Conservation (phyloP, 2,113 vertebrate genomes). For the Tautogolabrus adspersus region DNA sequence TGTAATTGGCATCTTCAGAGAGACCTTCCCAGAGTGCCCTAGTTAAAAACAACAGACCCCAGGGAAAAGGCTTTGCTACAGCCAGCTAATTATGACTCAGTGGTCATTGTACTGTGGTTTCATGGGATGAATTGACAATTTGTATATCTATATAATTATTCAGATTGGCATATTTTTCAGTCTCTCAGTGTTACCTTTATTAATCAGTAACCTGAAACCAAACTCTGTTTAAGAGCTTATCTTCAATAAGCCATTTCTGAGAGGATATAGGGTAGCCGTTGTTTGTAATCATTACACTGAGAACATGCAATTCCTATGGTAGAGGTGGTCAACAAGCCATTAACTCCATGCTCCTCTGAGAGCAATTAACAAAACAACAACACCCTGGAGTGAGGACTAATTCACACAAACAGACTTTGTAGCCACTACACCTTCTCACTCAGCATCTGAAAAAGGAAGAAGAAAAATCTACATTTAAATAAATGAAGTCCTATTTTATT, state of each 20-base stretch:
- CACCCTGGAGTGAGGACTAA: background rate
- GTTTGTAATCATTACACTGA: background rate
- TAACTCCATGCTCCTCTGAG: conserved; percentile 35
- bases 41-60: conserved; percentile 27
- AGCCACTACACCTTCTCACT: too few relatives aligned
- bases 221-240: too few relatives aligned
- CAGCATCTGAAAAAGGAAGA: too few relatives aligned
- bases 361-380: conserved; percentile 30
- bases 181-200: too few relatives aligned
- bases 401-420: conserved; percentile 15
- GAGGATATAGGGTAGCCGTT: conserved; percentile 19
- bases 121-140: conserved; percentile 1
- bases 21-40: background rate
- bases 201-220: too few relatives aligned
- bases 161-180: too few relatives aligned
- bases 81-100: conserved; percentile 23
- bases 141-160: too few relatives aligned
- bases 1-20: conserved; percentile 10
- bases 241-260: background rate
- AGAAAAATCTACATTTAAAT: too few relatives aligned
- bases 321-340: conserved; percentile 51
- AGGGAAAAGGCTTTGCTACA: conserved; percentile 7
- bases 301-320: conserved; percentile 3
- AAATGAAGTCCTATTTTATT: too few relatives aligned
- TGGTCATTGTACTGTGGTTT: conserved; percentile 4